Evolutionary conservation across 2,888 invertebrate genomes (phyloP).

Genomic region (Chloroclystis v-ata): DNA sequence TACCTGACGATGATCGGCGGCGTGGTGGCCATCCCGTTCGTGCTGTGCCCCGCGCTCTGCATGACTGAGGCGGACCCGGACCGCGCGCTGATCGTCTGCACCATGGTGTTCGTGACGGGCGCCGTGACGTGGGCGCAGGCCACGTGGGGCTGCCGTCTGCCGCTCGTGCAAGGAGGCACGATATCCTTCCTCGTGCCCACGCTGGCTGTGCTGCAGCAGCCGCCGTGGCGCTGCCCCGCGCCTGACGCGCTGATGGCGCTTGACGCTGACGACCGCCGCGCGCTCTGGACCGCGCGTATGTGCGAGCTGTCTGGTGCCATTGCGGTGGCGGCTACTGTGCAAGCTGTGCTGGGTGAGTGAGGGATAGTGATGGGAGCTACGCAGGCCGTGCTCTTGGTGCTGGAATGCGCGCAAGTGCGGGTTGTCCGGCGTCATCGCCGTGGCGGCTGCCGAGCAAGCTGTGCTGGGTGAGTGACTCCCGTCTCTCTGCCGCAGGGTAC

Average conservation of each 20-base stretch:
- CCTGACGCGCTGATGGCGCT: constrained; percentile 71
- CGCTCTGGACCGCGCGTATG: constrained; percentile 86
- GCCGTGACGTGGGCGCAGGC: constrained; percentile 85
- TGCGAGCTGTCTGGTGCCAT: constrained; percentile 90
- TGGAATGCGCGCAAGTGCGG: constrained; percentile 89
- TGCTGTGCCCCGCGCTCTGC: constrained; percentile 88
- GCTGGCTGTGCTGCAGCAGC: constrained; percentile 84
- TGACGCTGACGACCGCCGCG: constrained; percentile 74
- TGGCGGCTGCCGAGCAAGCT: constrained; percentile 86
- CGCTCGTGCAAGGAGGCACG: constrained; percentile 87
- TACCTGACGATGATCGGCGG: constrained; percentile 92
- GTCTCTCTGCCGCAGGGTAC: constrained; percentile 72
- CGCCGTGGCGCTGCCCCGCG: constrained; percentile 84
- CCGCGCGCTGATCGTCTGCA: constrained; percentile 86
- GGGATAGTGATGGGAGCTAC: constrained; percentile 69
- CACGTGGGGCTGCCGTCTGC: constrained; percentile 86
- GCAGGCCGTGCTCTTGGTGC: constrained; percentile 78
- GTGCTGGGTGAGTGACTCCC: constrained; percentile 41
- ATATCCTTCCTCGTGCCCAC: constrained; percentile 89
- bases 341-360: constrained; percentile 85
- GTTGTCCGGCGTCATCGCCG: constrained; percentile 89
- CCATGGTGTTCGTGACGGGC: constrained; percentile 91
- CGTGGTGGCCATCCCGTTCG: constrained; percentile 89
- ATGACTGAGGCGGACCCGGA: constrained; percentile 86
- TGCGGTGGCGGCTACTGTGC: constrained; percentile 86